Conservation (phyloP, 2,797 vertebrate genomes). For the Lacerta agilis region DNA sequence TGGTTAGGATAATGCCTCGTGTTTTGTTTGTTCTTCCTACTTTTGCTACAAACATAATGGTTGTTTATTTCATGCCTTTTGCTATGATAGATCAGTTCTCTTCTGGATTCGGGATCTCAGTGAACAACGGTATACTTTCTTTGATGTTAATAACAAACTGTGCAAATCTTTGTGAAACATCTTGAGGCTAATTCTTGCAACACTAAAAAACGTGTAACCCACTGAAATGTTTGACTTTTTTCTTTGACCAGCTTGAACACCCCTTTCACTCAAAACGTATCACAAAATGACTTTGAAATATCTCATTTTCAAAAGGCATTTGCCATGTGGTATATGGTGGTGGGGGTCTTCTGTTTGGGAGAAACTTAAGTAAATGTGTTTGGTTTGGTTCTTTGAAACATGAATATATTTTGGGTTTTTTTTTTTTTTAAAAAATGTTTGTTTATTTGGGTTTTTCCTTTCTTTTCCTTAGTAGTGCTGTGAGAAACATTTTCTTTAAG, state of each 20-base stretch:
- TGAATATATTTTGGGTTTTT: not conserved
- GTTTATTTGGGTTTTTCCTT: not conserved
- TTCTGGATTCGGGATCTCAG: constrained; percentile 40
- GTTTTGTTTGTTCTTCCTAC: constrained; percentile 29
- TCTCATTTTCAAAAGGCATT: not conserved
- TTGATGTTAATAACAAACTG: constrained; percentile 4
- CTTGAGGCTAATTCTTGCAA: not conserved
- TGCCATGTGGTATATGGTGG: not conserved
- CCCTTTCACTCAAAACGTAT: not conserved
- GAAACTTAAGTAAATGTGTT: not conserved
- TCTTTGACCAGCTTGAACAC: not conserved
- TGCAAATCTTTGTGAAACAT: constrained; percentile 26
- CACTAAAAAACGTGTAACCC: not conserved
- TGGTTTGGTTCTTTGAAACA: not conserved
- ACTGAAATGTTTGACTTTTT: not conserved
- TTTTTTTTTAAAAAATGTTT: not conserved
- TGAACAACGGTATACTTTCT: constrained; percentile 9
- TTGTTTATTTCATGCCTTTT: constrained; percentile 38
- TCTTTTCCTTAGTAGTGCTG: not conserved
- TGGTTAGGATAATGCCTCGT: constrained; percentile 31
- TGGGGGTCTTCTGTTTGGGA: not conserved
- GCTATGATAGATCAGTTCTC: constrained; percentile 1
- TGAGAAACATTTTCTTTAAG: not conserved
- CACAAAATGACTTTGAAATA: not conserved
- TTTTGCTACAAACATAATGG: constrained; percentile 33